These are phyloP conservation scores for Dissostichus mawsoni DNA, from an alignment of 2,113 vertebrate genomes.

Conservation along the genomic window DNA sequence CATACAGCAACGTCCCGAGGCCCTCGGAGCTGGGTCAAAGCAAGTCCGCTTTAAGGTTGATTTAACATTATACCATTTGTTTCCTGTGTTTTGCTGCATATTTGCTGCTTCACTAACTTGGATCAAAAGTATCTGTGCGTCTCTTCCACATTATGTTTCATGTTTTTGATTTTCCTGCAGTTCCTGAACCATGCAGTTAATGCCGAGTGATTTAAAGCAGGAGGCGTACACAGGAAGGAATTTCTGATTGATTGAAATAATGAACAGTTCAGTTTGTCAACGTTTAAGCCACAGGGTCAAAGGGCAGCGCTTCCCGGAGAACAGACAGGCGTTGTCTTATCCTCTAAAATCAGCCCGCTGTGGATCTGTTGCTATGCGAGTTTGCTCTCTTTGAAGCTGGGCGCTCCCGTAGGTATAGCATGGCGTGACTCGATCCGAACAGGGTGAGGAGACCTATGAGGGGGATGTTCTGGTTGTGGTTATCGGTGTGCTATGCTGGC, in stretches of 20 bases:
- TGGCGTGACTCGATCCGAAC: conserved; percentile 64
- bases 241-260: conserved; percentile 76
- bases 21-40: not conserved
- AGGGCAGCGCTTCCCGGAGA: conserved; percentile 67
- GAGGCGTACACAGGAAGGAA: conserved; percentile 50
- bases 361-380: conserved; percentile 33
- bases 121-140: conserved; percentile 13
- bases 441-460: conserved; percentile 51
- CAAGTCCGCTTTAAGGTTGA: conserved; percentile 18
- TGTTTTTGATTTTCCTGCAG: conserved; percentile 55
- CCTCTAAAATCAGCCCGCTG: conserved; percentile 62
- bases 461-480: conserved; percentile 79
- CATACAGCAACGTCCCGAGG: conserved; percentile 13
- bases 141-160: conserved; percentile 18
- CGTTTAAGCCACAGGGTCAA: conserved; percentile 68
- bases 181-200: conserved; percentile 14
- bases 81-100: conserved; percentile 35
- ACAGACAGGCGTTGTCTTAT: conserved; percentile 72
- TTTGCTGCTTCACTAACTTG: conserved; percentile 40
- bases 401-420: conserved; percentile 60
- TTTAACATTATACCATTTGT: conserved; percentile 24
- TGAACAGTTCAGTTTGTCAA: conserved; percentile 71
- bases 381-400: conserved; percentile 58
- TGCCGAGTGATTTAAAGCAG: conserved; percentile 63
- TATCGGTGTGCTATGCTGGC: conserved; percentile 72